Conservation (phyloP, 2,113 vertebrate genomes). For the Gallinago undulata region DNA sequence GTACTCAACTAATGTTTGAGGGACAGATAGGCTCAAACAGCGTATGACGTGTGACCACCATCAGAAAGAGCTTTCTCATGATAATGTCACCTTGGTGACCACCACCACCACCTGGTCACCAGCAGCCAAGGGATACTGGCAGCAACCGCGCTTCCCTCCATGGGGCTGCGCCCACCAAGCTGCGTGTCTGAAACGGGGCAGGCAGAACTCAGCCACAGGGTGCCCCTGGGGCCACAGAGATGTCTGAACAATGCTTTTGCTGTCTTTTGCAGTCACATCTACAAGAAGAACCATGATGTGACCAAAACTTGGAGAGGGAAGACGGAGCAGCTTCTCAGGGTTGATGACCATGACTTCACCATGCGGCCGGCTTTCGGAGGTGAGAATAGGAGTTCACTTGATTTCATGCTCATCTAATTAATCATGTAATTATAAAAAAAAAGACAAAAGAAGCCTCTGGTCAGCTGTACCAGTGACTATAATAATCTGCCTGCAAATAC, state of each 20-base stretch:
- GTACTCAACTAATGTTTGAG: rapidly evolving
- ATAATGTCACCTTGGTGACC: background rate
- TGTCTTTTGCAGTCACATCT: conserved; percentile 77
- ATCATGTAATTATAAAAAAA: background rate
- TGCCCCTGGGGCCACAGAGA: background rate
- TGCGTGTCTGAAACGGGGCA: rapidly evolving
- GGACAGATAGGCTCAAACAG: background rate
- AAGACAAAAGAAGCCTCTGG: background rate
- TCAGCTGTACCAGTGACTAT: background rate
- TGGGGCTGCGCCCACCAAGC: background rate
- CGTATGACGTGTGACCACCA: rapidly evolving
- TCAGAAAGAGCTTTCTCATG: background rate
- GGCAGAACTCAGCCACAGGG: rapidly evolving
- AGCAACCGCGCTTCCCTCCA: background rate
- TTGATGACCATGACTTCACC: conserved; percentile 92
- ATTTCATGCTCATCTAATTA: background rate
- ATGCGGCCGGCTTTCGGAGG: conserved; percentile 96
- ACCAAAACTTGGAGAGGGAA: conserved; percentile 85
- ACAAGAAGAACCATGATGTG: conserved; percentile 83
- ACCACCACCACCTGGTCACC: no score
- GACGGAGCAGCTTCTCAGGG: conserved; percentile 84
- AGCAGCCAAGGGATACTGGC: background rate
- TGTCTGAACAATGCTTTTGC: rapidly evolving
- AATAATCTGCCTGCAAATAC: background rate
- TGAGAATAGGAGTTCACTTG: conserved; percentile 33